Evolutionary conservation across 30 jellyfish, hydroid and myxozoan genomes (phyloP).

Genomic region (Catostylus mosaicus): DNA sequence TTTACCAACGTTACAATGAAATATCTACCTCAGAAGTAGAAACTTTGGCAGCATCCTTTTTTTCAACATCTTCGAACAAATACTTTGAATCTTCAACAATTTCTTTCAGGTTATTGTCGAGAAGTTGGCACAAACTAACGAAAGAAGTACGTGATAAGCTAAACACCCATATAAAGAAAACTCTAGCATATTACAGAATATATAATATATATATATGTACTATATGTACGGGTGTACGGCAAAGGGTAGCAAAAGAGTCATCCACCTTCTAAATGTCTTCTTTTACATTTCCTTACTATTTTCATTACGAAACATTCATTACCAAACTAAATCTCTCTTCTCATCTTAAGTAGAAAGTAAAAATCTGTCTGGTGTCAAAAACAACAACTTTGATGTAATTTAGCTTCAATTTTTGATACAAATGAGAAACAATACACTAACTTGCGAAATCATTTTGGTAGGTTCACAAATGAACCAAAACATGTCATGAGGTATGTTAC

Average conservation of each 20-base stretch:
- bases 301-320: not conserved
- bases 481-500: no score
- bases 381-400: not conserved
- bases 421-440: no score
- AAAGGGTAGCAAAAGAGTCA: not conserved
- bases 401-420: no score
- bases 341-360: not conserved
- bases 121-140: slow-evolving; percentile 20
- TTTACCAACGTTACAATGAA: not conserved
- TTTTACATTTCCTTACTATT: no score
- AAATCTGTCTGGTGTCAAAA: not conserved
- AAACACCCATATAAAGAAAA: not conserved
- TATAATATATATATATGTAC: no score
- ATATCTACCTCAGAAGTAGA: slow-evolving; percentile 17
- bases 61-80: slow-evolving; percentile 36
- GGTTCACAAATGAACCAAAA: no score
- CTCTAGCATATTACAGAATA: not conserved
- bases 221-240: no score
- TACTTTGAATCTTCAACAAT: slow-evolving; percentile 25
- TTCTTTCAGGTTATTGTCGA: slow-evolving; percentile 28
- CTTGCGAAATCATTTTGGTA: no score
- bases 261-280: not conserved
- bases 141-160: no score
- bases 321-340: not conserved
- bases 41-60: not conserved